Evolutionary conservation across 2,797 vertebrate species (phyloP).

Genomic region (Sitta carolinensis): DNA sequence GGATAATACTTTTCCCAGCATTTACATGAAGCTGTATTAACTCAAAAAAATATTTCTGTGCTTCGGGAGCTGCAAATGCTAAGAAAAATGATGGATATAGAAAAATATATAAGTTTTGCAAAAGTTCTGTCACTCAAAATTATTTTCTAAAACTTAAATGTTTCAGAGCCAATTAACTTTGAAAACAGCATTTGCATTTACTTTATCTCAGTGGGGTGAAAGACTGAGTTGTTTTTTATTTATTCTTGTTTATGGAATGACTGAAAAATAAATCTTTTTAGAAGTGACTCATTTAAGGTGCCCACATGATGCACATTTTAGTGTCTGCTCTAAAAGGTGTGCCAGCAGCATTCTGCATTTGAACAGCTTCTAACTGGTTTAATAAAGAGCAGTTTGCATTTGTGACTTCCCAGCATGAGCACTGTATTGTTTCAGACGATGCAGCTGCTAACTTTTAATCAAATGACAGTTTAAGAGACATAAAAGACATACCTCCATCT

Average conservation of each 20-base stretch:
- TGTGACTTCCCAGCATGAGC: constrained; percentile 39
- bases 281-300: constrained; percentile 22
- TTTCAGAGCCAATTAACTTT: constrained; percentile 39
- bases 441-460: constrained; percentile 66
- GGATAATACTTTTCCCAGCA: neutral
- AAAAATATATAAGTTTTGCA: neutral
- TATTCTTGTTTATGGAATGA: constrained; percentile 39
- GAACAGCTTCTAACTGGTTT: constrained; percentile 46
- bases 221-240: constrained; percentile 40
- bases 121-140: constrained; percentile 31
- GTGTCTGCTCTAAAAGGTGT: constrained; percentile 38
- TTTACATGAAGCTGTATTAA: neutral
- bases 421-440: constrained; percentile 15
- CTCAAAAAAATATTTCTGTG: neutral
- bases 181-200: constrained; percentile 27
- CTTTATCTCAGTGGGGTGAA: constrained; percentile 47
- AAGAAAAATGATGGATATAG: neutral
- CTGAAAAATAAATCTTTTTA: constrained; percentile 40
- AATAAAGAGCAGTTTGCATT: constrained; percentile 49
- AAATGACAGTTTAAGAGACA: constrained; percentile 46
- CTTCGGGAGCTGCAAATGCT: neutral
- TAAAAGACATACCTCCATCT: neutral
- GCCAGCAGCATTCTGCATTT: constrained; percentile 46
- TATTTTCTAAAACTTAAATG: neutral
- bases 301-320: constrained; percentile 31